Percentiles rank a stretch among this genome's conserved stretches.
Evolutionary conservation across 1,140 invertebrate species (phyloP).

Genomic region (Heliconius nattereri): DNA sequence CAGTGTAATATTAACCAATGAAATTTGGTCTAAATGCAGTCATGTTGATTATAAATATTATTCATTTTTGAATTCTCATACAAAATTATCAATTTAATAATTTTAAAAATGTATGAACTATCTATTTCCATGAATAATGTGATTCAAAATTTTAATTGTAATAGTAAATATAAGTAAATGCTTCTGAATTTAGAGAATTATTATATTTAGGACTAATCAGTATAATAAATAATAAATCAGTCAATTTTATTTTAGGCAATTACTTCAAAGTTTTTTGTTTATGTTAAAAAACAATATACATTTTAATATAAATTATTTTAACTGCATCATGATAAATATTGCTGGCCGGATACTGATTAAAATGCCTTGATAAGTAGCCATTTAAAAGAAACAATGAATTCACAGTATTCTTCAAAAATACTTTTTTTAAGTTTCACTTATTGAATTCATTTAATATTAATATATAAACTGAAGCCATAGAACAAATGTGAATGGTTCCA

Average conservation of each 20-base stretch:
- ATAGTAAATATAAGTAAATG: neutral
- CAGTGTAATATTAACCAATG: constrained; percentile 20
- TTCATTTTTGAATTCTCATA: neutral
- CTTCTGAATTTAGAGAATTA: neutral
- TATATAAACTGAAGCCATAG: neutral
- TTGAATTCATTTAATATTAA: neutral
- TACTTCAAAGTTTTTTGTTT: neutral
- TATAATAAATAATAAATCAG: too few relatives aligned
- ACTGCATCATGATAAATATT: constrained; percentile 4
- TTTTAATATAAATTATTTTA: neutral
- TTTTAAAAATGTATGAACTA: neutral
- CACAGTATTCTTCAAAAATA: neutral
- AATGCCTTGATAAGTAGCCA: neutral
- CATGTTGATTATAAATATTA: neutral
- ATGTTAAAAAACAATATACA: neutral
- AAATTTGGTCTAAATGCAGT: neutral
- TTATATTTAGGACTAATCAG: neutral
- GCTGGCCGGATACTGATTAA: neutral
- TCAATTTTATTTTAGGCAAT: neutral
- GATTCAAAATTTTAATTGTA: neutral
- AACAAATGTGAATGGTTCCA: neutral
- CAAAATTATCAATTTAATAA: neutral
- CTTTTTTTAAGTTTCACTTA: neutral
- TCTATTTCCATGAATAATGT: neutral
- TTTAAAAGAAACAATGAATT: neutral